phyloP scores from a whole-genome alignment of 2,113 vertebrate genomes.

The Mormyrus iriodes region DNA sequence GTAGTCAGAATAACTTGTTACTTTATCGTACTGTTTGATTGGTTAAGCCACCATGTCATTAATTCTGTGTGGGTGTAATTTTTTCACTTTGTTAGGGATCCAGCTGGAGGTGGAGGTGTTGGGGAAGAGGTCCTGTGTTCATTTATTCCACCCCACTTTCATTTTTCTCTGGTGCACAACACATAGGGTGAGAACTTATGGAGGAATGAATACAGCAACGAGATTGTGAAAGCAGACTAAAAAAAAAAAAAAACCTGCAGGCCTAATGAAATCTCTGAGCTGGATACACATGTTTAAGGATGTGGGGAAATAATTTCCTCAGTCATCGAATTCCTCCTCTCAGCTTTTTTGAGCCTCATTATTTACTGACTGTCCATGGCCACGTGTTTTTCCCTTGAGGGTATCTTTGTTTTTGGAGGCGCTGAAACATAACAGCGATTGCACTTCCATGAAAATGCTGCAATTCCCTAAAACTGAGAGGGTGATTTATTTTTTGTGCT shows the following conservation, averaged over 20 bases:
- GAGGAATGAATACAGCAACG: neutral
- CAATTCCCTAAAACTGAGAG: neutral
- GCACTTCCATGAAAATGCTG: neutral
- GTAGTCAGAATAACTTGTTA: conserved; percentile 1
- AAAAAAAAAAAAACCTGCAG: neutral
- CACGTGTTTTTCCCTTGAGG: neutral
- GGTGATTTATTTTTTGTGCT: neutral
- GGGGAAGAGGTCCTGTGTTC: neutral
- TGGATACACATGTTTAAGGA: neutral
- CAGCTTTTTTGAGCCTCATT: neutral
- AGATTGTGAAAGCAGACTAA: neutral
- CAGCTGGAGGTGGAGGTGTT: neutral
- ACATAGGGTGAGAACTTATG: neutral
- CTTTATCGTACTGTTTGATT: neutral
- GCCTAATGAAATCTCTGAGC: neutral
- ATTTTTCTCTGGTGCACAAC: neutral
- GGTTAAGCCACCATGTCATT: neutral
- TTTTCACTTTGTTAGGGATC: neutral
- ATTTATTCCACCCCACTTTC: neutral
- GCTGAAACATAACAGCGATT: neutral
- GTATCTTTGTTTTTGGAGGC: neutral
- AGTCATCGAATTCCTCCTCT: neutral
- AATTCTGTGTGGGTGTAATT: neutral
- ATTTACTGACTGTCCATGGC: neutral
- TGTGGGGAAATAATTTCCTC: neutral